Evolutionary conservation across 2,113 vertebrate genomes (phyloP).

Genomic region (Raja brachyura): DNA sequence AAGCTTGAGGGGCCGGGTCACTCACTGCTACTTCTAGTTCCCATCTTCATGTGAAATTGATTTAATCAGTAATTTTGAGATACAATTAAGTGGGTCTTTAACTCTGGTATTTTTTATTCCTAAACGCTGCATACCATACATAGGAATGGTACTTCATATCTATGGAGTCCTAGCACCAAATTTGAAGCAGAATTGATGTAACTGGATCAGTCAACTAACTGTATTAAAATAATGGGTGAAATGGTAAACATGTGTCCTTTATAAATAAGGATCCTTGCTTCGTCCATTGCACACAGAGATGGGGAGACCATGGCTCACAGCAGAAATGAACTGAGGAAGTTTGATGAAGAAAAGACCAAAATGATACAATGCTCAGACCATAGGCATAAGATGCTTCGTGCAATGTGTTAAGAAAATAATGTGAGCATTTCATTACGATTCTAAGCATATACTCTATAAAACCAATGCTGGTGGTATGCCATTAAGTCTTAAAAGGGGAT

Average conservation of each 20-base stretch:
- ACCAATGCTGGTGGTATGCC: neutral
- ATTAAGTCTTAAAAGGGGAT: neutral
- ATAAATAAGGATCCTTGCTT: neutral
- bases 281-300: too few species aligned
- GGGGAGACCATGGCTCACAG: neutral
- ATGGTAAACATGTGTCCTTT: neutral
- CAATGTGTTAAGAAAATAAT: neutral
- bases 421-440: neutral
- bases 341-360: neutral
- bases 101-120: neutral
- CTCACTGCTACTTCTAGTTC: too few species aligned
- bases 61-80: too few species aligned
- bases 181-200: neutral
- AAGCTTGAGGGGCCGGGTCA: too few species aligned
- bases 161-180: neutral
- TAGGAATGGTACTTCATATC: neutral
- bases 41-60: too few species aligned
- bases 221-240: neutral
- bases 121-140: neutral
- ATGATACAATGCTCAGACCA: neutral
- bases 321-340: neutral
- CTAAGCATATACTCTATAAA: neutral
- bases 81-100: neutral
- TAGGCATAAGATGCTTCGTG: neutral
- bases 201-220: neutral